Evolutionary conservation across 1,140 invertebrate genomes (phyloP).

Genomic region (Zaprionus kolodkinae): DNA sequence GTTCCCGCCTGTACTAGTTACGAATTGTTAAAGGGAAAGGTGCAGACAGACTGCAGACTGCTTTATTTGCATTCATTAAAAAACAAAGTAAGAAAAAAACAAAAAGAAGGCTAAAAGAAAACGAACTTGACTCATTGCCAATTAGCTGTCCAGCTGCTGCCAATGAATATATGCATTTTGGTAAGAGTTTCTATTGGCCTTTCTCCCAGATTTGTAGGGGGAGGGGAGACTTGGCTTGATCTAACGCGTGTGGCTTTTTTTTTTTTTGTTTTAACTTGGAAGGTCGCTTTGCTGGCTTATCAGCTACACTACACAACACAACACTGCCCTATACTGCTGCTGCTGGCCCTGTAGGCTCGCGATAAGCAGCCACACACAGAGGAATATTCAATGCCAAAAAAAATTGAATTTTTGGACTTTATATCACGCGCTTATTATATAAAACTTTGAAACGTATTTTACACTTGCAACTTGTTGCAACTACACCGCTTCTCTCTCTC

Average conservation of each 20-base stretch:
- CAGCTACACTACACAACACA: conserved; percentile 3
- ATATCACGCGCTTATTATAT: not conserved
- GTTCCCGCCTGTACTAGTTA: not conserved
- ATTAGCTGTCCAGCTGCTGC: conserved; percentile 47
- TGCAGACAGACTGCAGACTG: not conserved
- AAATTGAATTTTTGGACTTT: not conserved
- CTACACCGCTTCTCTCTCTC: not conserved
- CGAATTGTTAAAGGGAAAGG: not conserved
- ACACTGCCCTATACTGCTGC: not conserved
- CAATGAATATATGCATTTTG: not conserved
- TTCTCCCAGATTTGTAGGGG: too few relatives aligned
- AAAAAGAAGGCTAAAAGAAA: conserved; percentile 23
- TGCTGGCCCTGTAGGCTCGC: conserved; percentile 7
- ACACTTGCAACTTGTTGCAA: conserved; percentile 23
- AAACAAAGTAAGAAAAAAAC: not conserved
- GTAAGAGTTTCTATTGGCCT: too few relatives aligned
- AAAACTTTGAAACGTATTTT: not conserved
- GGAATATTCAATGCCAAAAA: not conserved
- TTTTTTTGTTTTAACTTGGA: not conserved
- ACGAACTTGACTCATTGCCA: conserved; percentile 49
- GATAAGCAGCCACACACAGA: not conserved
- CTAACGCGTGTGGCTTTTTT: not conserved
- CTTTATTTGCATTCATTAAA: conserved; percentile 36
- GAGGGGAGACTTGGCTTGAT: not conserved
- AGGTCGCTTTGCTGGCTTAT: conserved; percentile 52